These are phyloP conservation scores for Amphipyra tragopoginis DNA, from an alignment of 2,888 invertebrate species.

Conservation along the genomic window DNA sequence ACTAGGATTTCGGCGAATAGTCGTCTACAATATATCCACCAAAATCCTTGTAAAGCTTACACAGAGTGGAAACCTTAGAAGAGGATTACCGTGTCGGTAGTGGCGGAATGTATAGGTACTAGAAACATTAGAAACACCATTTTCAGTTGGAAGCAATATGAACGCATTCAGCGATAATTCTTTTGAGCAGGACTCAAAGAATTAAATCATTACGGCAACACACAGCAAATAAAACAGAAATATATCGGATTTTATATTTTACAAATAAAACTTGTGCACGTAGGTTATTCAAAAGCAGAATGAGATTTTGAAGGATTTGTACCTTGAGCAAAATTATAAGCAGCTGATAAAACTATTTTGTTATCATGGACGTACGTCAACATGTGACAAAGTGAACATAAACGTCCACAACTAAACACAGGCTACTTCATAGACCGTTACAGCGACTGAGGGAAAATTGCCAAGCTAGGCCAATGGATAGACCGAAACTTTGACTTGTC, in stretches of 20 bases:
- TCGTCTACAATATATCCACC: conserved; percentile 8
- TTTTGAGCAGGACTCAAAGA: conserved; percentile 12
- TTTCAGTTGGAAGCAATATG: conserved; percentile 5
- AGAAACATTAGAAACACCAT: conserved; percentile 10
- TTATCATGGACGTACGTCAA: too few species aligned
- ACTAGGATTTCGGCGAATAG: conserved; percentile 19
- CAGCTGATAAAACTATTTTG: too few species aligned
- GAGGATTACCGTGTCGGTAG: conserved; percentile 24
- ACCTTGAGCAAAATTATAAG: too few species aligned
- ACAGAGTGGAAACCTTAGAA: conserved; percentile 9
- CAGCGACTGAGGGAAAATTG: too few species aligned
- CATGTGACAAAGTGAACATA: too few species aligned
- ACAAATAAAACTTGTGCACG: too few species aligned
- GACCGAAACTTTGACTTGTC: neutral
- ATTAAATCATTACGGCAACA: neutral
- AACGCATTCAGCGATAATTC: conserved; percentile 7
- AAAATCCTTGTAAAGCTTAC: conserved; percentile 25
- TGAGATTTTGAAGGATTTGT: neutral
- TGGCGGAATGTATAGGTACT: neutral
- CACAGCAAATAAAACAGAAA: too few species aligned
- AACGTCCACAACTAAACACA: too few species aligned
- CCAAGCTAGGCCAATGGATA: too few species aligned
- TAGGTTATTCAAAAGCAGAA: neutral
- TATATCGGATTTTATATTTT: too few species aligned
- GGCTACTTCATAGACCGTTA: too few species aligned